A percentile compares a stretch with the other conserved stretches of the same genome.
phyloP scores from a whole-genome alignment of 1,140 invertebrate species.

The Bathynomus jamesi region DNA sequence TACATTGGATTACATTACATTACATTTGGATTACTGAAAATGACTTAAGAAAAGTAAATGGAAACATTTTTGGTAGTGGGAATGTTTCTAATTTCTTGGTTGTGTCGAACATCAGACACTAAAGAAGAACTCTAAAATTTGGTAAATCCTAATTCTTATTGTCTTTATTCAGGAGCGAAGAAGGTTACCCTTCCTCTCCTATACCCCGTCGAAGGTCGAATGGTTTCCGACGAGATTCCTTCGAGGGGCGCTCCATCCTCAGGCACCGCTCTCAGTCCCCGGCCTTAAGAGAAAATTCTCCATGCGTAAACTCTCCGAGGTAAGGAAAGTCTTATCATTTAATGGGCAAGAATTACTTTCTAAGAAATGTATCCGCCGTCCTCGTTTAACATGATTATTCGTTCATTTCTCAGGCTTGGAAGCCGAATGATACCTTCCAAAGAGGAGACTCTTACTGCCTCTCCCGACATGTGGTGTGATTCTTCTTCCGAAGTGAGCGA shows the following conservation, averaged over 20 bases:
- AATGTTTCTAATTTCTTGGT: too few relatives aligned
- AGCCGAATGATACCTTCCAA: conserved; percentile 17
- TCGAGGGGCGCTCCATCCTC: conserved; percentile 18
- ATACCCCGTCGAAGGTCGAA: conserved; percentile 23
- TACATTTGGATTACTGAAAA: too few relatives aligned
- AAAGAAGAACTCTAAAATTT: too few relatives aligned
- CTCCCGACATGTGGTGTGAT: conserved; percentile 49
- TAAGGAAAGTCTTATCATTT: not conserved
- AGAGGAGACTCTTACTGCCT: too few relatives aligned
- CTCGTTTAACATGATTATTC: not conserved
- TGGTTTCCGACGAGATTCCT: conserved; percentile 22
- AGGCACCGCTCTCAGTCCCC: conserved; percentile 32
- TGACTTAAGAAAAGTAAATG: too few relatives aligned
- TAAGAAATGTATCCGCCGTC: not conserved
- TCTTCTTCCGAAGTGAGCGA: conserved; percentile 79
- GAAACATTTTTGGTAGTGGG: too few relatives aligned
- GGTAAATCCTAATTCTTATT: too few relatives aligned
- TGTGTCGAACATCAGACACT: too few relatives aligned
- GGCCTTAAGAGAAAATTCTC: too few relatives aligned
- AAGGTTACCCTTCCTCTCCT: conserved; percentile 24
- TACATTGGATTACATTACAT: too few relatives aligned
- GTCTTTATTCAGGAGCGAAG: conserved; percentile 23
- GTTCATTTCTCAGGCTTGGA: not conserved
- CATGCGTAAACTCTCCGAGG: too few relatives aligned
- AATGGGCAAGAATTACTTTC: too few relatives aligned